phyloP scores from a whole-genome alignment of 2,888 invertebrate genomes.

The Cerastis leucographa region DNA sequence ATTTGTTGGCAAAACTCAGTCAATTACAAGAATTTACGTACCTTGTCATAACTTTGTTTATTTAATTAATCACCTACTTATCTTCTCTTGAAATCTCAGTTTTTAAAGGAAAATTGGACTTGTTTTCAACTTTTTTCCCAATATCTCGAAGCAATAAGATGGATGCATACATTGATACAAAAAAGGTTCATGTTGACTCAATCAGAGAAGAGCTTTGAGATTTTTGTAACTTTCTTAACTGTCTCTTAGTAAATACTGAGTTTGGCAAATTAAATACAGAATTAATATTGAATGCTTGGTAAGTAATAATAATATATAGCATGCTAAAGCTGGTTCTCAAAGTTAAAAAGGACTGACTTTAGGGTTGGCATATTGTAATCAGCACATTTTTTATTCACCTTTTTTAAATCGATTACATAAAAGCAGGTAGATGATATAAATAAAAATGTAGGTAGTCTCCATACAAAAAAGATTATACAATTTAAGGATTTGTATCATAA shows the following conservation, averaged over 20 bases:
- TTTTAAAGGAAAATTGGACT: constrained; percentile 5
- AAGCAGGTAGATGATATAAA: constrained; percentile 2
- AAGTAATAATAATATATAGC: not conserved
- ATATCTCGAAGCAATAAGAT: not conserved
- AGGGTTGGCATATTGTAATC: not conserved
- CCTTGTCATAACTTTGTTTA: not conserved
- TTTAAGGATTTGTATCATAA: constrained; percentile 17
- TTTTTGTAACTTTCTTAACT: not conserved
- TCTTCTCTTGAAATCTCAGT: not conserved
- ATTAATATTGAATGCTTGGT: not conserved
- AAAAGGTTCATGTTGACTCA: not conserved
- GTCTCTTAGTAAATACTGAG: not conserved
- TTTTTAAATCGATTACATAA: not conserved
- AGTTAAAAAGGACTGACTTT: not conserved
- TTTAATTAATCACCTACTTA: not conserved
- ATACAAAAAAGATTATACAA: constrained; percentile 3
- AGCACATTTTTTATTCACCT: not conserved
- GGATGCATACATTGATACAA: too few relatives aligned
- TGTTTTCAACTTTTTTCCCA: not conserved
- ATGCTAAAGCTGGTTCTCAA: not conserved
- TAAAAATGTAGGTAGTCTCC: not conserved
- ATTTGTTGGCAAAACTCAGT: not conserved
- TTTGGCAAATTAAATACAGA: constrained; percentile 14
- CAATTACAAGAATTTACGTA: constrained; percentile 4
- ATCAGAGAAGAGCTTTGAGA: not conserved